These are phyloP conservation scores for Condylostylus longicornis DNA, from an alignment of 1,140 invertebrate genomes.

Conservation along the genomic window DNA sequence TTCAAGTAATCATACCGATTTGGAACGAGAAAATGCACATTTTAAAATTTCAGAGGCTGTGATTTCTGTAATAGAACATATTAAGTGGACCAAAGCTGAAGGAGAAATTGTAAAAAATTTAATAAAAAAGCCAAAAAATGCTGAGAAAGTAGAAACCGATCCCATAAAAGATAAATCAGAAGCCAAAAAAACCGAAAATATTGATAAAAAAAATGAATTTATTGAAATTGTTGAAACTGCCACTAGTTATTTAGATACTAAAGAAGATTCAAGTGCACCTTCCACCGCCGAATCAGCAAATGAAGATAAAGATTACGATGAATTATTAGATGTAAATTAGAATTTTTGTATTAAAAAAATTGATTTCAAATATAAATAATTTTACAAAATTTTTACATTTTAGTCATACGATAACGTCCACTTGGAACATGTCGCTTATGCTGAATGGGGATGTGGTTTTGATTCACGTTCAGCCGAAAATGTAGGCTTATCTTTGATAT, in stretches of 20 bases:
- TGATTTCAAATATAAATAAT: not conserved
- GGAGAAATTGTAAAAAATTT: not conserved
- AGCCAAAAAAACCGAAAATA: not conserved
- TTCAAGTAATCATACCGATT: constrained; percentile 52
- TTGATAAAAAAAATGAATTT: not conserved
- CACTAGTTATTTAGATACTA: not conserved
- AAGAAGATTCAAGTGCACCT: not conserved
- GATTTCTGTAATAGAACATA: constrained; percentile 66
- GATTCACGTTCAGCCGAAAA: constrained; percentile 50
- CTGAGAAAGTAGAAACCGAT: constrained; percentile 9
- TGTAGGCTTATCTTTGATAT: constrained; percentile 61
- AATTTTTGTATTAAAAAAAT: no score
- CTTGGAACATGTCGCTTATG: constrained; percentile 10
- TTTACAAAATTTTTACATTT: not conserved
- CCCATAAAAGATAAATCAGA: not conserved
- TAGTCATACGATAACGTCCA: not conserved
- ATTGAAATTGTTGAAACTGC: not conserved
- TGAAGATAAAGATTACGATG: not conserved
- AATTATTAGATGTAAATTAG: no score
- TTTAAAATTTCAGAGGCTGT: constrained; percentile 73
- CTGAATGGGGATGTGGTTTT: constrained; percentile 10
- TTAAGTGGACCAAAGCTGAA: constrained; percentile 32
- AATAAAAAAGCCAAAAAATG: not conserved
- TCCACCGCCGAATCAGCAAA: not conserved
- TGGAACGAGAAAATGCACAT: constrained; percentile 76